These are phyloP conservation scores for Poeciliopsis retropinna DNA, from an alignment of 2,113 vertebrate genomes.

Conservation along the genomic window DNA sequence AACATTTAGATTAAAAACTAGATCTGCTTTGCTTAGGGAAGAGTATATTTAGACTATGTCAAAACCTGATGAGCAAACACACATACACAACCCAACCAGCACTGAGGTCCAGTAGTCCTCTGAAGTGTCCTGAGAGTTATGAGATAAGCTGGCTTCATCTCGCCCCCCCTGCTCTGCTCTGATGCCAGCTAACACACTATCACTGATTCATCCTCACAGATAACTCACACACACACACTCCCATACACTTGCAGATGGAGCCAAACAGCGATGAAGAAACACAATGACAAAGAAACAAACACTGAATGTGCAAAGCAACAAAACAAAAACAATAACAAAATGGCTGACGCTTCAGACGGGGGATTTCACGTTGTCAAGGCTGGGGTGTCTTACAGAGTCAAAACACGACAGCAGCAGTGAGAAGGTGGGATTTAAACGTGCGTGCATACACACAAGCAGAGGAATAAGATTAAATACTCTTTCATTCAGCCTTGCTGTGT, in stretches of 20 bases:
- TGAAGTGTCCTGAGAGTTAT: slow-evolving; percentile 35
- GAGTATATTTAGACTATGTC: not conserved
- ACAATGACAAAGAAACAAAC: slow-evolving; percentile 30
- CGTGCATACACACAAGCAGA: slow-evolving; percentile 47
- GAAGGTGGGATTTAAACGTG: slow-evolving; percentile 12
- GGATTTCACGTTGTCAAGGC: slow-evolving; percentile 56
- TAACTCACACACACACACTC: slow-evolving; percentile 48
- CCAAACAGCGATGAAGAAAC: slow-evolving; percentile 20
- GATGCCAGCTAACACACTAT: slow-evolving; percentile 64
- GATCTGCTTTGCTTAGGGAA: too few relatives aligned
- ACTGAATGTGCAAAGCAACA: slow-evolving; percentile 27
- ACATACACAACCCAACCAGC: not conserved
- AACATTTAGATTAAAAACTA: too few relatives aligned
- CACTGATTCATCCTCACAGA: slow-evolving; percentile 58
- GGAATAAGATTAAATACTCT: slow-evolving; percentile 65
- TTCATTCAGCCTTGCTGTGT: slow-evolving; percentile 46
- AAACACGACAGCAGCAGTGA: slow-evolving; percentile 70
- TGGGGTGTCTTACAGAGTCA: slow-evolving; percentile 75
- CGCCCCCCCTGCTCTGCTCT: slow-evolving; percentile 47
- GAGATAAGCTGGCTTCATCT: slow-evolving; percentile 53
- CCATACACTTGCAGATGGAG: slow-evolving; percentile 6
- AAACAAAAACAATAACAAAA: slow-evolving; percentile 54
- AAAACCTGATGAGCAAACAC: not conserved
- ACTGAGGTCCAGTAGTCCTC: slow-evolving; percentile 35
- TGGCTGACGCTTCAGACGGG: slow-evolving; percentile 37